Percentiles rank a stretch among this genome's conserved stretches.
Conservation (phyloP, 2,888 invertebrate species). For the Heliconius erato region DNA sequence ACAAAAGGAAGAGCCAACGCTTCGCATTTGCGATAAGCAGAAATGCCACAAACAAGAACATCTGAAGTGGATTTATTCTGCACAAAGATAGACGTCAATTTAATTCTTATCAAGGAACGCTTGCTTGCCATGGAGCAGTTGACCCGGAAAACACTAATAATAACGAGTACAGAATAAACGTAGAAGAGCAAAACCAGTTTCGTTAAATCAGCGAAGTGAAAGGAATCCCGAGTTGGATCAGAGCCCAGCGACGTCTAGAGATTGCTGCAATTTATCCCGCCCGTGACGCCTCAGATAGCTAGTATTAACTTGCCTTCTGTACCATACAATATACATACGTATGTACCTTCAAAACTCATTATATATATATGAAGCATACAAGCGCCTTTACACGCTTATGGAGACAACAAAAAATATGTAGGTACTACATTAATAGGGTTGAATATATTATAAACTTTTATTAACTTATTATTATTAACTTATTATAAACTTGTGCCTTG, state of each 20-base stretch:
- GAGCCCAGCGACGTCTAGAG: slow-evolving; percentile 67
- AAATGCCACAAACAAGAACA: slow-evolving; percentile 44
- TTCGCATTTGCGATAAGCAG: slow-evolving; percentile 34
- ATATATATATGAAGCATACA: neutral
- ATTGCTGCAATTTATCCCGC: slow-evolving; percentile 74
- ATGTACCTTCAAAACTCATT: slow-evolving; percentile 6
- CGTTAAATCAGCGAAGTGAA: slow-evolving; percentile 74
- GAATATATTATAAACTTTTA: too few species aligned
- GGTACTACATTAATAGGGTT: too few species aligned
- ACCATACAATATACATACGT: slow-evolving; percentile 34
- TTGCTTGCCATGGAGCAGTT: slow-evolving; percentile 58
- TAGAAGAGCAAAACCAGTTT: slow-evolving; percentile 62
- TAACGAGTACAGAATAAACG: slow-evolving; percentile 64
- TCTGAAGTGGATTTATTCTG: slow-evolving; percentile 40
- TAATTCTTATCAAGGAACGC: slow-evolving; percentile 49
- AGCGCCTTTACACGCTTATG: neutral
- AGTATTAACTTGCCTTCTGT: slow-evolving; percentile 47
- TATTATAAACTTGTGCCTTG: too few species aligned
- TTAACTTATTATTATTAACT: too few species aligned
- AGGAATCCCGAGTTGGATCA: slow-evolving; percentile 74
- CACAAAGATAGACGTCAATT: slow-evolving; percentile 47
- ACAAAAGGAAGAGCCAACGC: slow-evolving; percentile 15
- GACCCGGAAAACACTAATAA: slow-evolving; percentile 69
- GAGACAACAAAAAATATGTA: neutral
- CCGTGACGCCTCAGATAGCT: slow-evolving; percentile 61